These are phyloP conservation scores for Aurelia aurita complex sp. Pacific DNA, from an alignment of 30 jellyfish, hydroid and myxozoan genomes.

Conservation along the genomic window DNA sequence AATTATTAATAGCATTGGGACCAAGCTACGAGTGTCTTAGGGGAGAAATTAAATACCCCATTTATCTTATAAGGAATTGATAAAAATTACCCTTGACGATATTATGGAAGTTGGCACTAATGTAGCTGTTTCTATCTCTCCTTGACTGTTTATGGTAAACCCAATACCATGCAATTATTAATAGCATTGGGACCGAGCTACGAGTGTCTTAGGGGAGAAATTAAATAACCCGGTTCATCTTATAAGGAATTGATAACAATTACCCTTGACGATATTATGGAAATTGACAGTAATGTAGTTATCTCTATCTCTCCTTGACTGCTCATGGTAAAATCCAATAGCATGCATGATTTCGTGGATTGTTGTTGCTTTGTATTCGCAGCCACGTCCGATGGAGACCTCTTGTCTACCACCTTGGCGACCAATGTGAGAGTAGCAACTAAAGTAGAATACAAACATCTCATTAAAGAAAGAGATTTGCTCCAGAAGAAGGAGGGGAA, in stretches of 20 bases:
- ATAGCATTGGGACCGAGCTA: no score
- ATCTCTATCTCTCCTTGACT: conserved; percentile 52
- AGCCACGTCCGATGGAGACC: conserved; percentile 56
- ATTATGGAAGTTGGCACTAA: conserved; percentile 32
- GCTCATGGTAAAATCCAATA: conserved; percentile 53
- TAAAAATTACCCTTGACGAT: conserved; percentile 38
- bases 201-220: no score
- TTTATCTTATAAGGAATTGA: no score
- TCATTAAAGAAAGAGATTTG: no score
- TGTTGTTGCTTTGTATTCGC: conserved; percentile 61
- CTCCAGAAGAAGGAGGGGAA: no score
- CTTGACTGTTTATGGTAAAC: conserved; percentile 53
- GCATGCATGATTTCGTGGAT: conserved; percentile 63
- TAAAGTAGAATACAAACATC: not conserved
- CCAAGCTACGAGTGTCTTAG: no score
- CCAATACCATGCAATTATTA: conserved; percentile 34
- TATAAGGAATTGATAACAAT: no score
- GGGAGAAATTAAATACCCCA: no score
- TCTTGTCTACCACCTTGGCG: conserved; percentile 65
- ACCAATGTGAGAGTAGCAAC: conserved; percentile 51
- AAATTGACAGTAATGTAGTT: conserved; percentile 38
- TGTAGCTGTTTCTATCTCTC: conserved; percentile 32
- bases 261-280: conserved; percentile 48
- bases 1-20: not conserved
- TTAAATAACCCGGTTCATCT: no score